These are phyloP conservation scores for Trichomycterus rosablanca DNA, from an alignment of 2,113 vertebrate genomes.

Conservation along the genomic window DNA sequence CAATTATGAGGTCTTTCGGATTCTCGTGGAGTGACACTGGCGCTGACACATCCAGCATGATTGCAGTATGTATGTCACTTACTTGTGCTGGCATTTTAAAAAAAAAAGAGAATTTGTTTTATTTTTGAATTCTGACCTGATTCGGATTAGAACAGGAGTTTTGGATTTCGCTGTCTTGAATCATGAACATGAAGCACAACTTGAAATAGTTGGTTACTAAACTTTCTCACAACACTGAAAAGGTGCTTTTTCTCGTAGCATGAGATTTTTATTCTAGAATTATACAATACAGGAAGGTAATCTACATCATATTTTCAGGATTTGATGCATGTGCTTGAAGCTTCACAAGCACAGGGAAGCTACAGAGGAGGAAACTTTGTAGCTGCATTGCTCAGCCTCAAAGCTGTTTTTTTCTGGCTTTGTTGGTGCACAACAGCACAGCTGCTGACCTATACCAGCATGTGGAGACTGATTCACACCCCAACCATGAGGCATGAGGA, in stretches of 20 bases:
- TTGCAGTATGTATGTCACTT: not conserved
- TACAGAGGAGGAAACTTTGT: constrained; percentile 1
- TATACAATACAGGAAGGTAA: too few species aligned
- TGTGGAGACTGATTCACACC: constrained; percentile 22
- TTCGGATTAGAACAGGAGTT: too few species aligned
- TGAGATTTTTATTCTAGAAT: constrained; percentile 14
- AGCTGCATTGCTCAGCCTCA: constrained; percentile 15
- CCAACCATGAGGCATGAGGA: too few species aligned
- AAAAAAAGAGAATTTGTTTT: not conserved
- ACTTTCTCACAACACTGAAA: constrained; percentile 21
- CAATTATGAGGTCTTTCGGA: not conserved
- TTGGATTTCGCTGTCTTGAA: too few species aligned
- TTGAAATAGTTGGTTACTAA: too few species aligned
- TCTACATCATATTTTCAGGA: too few species aligned
- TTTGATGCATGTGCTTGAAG: constrained; percentile 13
- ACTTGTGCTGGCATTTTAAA: constrained; percentile 1
- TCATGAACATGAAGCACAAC: too few species aligned
- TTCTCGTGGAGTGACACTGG: constrained; percentile 3
- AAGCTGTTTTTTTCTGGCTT: constrained; percentile 8
- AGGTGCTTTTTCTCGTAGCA: constrained; percentile 42
- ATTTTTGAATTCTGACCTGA: constrained; percentile 6
- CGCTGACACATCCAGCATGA: constrained; percentile 15
- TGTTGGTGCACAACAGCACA: constrained; percentile 11
- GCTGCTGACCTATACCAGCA: constrained; percentile 38
- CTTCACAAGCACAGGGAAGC: constrained; percentile 20